Evolutionary conservation across 2,797 vertebrate species (phyloP).

Genomic region (Gorsachius magnificus): DNA sequence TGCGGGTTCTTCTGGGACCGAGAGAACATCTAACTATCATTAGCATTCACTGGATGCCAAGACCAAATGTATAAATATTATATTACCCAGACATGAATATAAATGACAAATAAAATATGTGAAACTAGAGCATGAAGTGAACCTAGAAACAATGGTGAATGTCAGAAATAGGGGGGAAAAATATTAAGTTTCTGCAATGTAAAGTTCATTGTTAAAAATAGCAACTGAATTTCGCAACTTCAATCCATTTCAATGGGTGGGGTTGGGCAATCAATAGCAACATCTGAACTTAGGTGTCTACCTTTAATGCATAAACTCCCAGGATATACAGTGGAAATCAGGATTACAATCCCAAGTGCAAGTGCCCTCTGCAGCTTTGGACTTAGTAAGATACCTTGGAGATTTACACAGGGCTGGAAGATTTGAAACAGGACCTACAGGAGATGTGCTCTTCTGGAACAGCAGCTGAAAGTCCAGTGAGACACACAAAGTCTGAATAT

Average conservation of each 20-base stretch:
- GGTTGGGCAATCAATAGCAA: not conserved
- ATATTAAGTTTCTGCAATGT: not conserved
- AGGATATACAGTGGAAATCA: not conserved
- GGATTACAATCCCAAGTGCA: not conserved
- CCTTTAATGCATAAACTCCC: not conserved
- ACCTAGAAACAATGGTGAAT: not conserved
- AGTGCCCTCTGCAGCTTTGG: not conserved
- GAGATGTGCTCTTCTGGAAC: not conserved
- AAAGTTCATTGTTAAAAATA: not conserved
- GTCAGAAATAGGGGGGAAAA: not conserved
- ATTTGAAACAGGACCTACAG: not conserved
- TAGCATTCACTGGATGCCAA: slow-evolving; percentile 48
- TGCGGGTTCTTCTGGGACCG: slow-evolving; percentile 32
- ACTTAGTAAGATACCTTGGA: not conserved
- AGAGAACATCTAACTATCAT: slow-evolving; percentile 16
- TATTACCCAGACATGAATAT: slow-evolving; percentile 46
- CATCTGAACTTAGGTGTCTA: not conserved
- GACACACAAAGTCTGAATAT: not conserved
- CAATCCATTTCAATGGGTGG: not conserved
- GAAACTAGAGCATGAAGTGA: slow-evolving; percentile 9
- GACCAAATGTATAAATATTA: slow-evolving; percentile 55
- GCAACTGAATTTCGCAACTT: not conserved
- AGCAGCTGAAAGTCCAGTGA: not conserved
- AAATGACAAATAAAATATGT: slow-evolving; percentile 38
- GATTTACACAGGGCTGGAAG: not conserved